Conservation (phyloP, 2,113 vertebrate species). For the Scopus umbretta region DNA sequence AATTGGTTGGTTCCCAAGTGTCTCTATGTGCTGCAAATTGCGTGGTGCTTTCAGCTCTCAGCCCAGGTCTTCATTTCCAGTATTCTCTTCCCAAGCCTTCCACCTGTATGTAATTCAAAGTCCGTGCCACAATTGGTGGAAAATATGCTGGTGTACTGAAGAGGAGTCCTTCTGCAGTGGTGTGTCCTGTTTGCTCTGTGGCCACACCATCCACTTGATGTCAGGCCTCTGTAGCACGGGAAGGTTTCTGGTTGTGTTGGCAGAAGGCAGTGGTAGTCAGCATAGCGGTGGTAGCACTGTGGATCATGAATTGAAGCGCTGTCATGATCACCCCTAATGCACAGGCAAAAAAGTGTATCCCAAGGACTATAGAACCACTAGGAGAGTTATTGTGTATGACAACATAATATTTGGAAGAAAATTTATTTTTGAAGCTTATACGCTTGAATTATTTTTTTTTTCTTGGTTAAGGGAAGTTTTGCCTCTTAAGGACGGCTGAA, state of each 20-base stretch:
- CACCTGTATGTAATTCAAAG: neutral
- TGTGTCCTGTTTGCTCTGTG: neutral
- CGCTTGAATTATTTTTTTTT: neutral
- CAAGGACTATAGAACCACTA: neutral
- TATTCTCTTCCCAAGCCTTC: neutral
- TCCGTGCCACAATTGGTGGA: neutral
- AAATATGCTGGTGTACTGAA: neutral
- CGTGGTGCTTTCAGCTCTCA: neutral
- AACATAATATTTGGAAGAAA: neutral
- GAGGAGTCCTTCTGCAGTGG: neutral
- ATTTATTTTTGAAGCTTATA: neutral
- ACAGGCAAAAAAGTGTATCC: neutral
- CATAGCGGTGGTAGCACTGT: rapidly evolving
- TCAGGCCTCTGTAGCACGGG: neutral
- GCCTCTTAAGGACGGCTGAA: neutral
- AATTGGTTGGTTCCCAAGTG: neutral
- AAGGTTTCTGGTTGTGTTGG: neutral
- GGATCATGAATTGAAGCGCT: neutral
- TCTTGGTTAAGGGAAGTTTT: neutral
- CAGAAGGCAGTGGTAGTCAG: neutral
- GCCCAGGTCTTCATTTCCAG: neutral
- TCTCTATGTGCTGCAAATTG: neutral
- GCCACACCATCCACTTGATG: neutral
- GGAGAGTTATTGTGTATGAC: neutral
- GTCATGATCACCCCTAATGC: neutral